Evolutionary conservation across 2,113 vertebrate species (phyloP), one percentile per base, ranked within the genome.

Genomic region (Trichomycterus rosablanca): DNA sequence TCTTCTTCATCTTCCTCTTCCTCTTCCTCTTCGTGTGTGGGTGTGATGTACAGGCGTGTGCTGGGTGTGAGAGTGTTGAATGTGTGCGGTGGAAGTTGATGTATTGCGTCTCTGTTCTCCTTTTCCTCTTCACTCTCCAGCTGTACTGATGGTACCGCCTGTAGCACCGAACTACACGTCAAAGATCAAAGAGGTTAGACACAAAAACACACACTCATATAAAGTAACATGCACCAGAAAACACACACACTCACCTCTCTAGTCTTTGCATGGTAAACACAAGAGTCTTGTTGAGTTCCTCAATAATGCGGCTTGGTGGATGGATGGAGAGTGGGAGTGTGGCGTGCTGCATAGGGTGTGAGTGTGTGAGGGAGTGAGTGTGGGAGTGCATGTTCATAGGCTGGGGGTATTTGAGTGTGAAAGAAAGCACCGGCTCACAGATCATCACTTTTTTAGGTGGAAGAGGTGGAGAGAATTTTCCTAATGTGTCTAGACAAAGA

Each of bases 391-490:
- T 16, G 84, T 80, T 74, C 80, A 78, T 58, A 80, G 71, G 88
- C 58, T 89, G 89, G 71, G 89, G 75, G 67, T 90, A 91, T 87
- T 91, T 97, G 85, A 95, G 93, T 75, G 83, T 79, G 69, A 90
- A 88, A 0, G 89, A 75, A 20, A 90, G 74, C 5, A 89, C 77
- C 63, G 92, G 87, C 78, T 98, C 96, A 76, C 93, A 94, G 74
- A 98, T 95, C 92, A 98, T 82, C 83, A 97, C 92, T 93, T 97
- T 98, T 89, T 98, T 98, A 83, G 95, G 93, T 89, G 96, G 94
- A 87, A 98, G 93, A 78, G 93, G 93, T 81, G 96, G 95, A 56
- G 95, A 98, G 65, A 97, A 78, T 86, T 93, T 95, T 74, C 88
- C 83, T 79, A 84, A 84, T 65, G 62, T 90, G 78, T 98, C 96